phyloP scores from a whole-genome alignment of 2,113 vertebrate genomes.

The Taurulus bubalis region DNA sequence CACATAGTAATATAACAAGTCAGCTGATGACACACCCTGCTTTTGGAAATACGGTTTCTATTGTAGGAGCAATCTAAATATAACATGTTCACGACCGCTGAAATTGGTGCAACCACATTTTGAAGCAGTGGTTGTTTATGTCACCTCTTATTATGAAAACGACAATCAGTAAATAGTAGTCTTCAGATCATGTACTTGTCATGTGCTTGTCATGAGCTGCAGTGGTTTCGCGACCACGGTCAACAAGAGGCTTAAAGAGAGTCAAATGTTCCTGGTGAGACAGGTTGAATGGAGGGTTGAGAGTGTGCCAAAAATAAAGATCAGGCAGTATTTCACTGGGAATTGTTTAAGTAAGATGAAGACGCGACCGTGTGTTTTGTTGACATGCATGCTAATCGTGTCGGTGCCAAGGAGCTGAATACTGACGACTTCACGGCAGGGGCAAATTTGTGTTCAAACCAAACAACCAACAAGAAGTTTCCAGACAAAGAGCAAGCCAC shows the following conservation, averaged over 20 bases:
- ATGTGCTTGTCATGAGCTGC: neutral
- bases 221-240: conserved; percentile 9
- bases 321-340: neutral
- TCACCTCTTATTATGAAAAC: neutral
- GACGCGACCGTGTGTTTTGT: conserved; percentile 14
- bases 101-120: neutral
- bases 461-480: conserved; percentile 4
- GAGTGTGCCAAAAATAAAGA: conserved; percentile 10
- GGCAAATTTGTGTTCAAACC: conserved; percentile 8
- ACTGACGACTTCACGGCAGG: neutral
- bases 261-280: neutral
- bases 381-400: conserved; percentile 18
- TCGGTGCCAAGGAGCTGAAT: conserved; percentile 21
- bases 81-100: neutral
- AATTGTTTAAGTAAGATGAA: neutral
- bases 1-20: neutral
- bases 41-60: neutral
- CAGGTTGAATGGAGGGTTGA: neutral
- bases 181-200: neutral
- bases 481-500: conserved; percentile 10
- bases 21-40: neutral
- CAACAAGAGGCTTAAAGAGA: neutral
- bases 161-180: neutral
- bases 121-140: neutral
- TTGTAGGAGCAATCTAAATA: neutral